Evolutionary conservation across 2,113 vertebrate genomes (phyloP).

Genomic region (Petrocephalus zakoni): DNA sequence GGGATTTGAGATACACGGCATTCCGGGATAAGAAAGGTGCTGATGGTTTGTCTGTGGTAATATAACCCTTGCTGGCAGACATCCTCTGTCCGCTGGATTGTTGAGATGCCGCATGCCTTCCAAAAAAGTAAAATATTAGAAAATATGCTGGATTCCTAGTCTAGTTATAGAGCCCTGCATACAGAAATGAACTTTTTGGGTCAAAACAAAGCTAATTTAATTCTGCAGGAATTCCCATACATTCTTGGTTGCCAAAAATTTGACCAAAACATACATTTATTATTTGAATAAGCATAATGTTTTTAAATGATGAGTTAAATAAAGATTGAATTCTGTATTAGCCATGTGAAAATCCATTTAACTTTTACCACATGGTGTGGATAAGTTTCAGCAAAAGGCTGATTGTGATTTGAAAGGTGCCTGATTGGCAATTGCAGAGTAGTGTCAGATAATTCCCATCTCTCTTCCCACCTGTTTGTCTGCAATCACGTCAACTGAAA

Average conservation of each 20-base stretch:
- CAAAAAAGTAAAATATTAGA: conserved; percentile 19
- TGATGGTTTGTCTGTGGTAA: not conserved
- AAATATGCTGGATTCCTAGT: conserved; percentile 14
- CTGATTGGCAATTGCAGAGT: conserved; percentile 29
- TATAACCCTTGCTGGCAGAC: not conserved
- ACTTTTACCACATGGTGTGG: not conserved
- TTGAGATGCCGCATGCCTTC: conserved; percentile 18
- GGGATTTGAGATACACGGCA: not conserved
- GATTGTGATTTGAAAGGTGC: conserved; percentile 32
- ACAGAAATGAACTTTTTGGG: conserved; percentile 1
- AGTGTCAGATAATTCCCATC: not conserved
- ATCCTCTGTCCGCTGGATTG: not conserved
- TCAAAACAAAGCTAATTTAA: conserved; percentile 17
- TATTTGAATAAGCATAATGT: not conserved
- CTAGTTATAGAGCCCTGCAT: not conserved
- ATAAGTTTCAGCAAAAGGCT: conserved; percentile 3
- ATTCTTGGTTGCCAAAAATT: not conserved
- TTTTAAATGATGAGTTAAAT: conserved; percentile 3
- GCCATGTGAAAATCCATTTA: not conserved
- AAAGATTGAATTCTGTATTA: not conserved
- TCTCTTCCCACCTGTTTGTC: not conserved
- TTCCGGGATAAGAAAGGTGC: not conserved
- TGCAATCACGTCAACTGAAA: not conserved
- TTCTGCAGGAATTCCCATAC: not conserved
- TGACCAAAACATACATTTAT: not conserved